Evolutionary conservation across 2,888 invertebrate genomes (phyloP), one percentile per base, ranked within the genome.

Genomic region (Zygogramma bicolorata): DNA sequence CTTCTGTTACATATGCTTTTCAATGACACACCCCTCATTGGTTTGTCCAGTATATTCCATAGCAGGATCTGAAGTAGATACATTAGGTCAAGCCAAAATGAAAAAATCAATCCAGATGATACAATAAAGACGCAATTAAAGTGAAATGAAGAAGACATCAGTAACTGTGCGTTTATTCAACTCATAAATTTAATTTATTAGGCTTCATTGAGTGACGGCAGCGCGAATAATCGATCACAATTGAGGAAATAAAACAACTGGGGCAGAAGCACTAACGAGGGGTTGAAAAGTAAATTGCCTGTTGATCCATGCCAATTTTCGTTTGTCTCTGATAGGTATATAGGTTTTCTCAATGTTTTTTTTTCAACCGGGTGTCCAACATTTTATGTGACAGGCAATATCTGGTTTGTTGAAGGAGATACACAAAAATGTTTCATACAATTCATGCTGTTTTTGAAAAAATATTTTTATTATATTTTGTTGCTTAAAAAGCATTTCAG

Each of bases 111-210:
- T 46, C 20, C 46, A 46, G 18, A 18, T 18, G 20, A 7, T 20
- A 20, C 8, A 3, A 46, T 13, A 18, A 34, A 7, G 38, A 46
- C 22, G 20, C 10, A 46, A 46, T 46, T 46, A 20, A 67, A 29
- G 27, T 27, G 40, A 15, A 38, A 59, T 18, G 38, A 40, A 20
- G 15, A 8, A 38, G 29, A 29, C 58, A 18, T 59, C 25, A 18
- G 13, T 18, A 20, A 49, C 60, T 62, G 29, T 34, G 38, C 29
- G 61, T 61, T 68, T 25, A 27, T 49, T 46, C 15, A 63, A 63
- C 58, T 69, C 69, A 69, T 69, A 57, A 53, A 58, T 61, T 69
- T n/a, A n/a, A n/a, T n/a, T 69, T 66, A 59, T 65, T 63, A 46
- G 70, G 66, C 60, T 70, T 70, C 70, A 61, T 70, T 60, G 66